Evolutionary conservation across 2,113 vertebrate genomes (phyloP), one percentile per base, ranked within the genome.

Genomic region (Pterophyllum scalare): DNA sequence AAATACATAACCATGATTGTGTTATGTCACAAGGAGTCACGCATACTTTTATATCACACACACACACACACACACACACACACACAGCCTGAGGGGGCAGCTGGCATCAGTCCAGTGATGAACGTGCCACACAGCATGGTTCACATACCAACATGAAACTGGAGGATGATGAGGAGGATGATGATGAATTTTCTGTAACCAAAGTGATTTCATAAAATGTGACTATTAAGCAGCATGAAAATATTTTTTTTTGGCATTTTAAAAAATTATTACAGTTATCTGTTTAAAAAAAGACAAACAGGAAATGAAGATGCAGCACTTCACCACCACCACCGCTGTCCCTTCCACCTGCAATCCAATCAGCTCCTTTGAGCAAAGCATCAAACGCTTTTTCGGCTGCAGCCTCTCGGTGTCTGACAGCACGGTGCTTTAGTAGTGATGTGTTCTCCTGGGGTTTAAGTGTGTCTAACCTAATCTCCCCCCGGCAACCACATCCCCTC

Each of bases 1-100:
- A 70, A n/a, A 77, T 60, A 77, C 74, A 84, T 26, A 76, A 81
- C 62, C 52, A 80, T 77, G 65, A 75, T 28, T 14, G 43, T 67
- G 67, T 46, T 58, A 33, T 82, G 79, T 70, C 90, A 88, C 1
- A 1, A 61, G 28, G 28, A 61, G 28, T 33, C 79, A 78, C 60
- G 22, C 56, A 24, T 58, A 58, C n/a, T 58, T 58, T 58, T 58
- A 24, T 24, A 58, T 26, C 57, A n/a, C 8, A n/a, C 20, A 70
- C 72, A 65, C 62, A 81, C 78, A 77, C 28, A 49, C 74, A 59
- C 58, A 77, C 58, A 77, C 54, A 78, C 33, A 54, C 64, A 56
- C 64, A 70, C 64, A 81, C 40, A 43, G 57, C 67, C 0, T 62
- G 28, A 75, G 62, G 57, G 57, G 33, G 0, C 20, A 1, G 40